phyloP scores from a whole-genome alignment of 2,888 invertebrate species.

The Ophion ellenae region DNA sequence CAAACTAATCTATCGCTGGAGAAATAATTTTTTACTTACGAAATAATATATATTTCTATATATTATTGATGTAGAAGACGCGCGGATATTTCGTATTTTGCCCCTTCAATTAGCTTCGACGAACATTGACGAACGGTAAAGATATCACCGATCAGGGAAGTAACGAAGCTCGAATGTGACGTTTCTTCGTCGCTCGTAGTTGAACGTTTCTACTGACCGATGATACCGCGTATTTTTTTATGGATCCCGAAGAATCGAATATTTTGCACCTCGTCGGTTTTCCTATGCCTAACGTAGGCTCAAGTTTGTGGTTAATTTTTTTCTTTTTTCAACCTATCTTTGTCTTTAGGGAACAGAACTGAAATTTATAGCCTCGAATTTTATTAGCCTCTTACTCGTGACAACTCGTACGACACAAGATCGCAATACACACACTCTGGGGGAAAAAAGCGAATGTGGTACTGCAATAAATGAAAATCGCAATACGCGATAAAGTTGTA shows the following conservation, averaged over 20 bases:
- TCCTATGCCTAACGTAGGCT: not conserved
- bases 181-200: not conserved
- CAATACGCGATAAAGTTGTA: not conserved
- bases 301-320: not conserved
- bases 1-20: slow-evolving; percentile 30
- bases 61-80: slow-evolving; percentile 15
- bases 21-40: slow-evolving; percentile 20
- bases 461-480: not conserved
- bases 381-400: slow-evolving; percentile 1
- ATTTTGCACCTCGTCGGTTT: slow-evolving; percentile 3
- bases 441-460: slow-evolving; percentile 5
- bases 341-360: slow-evolving; percentile 9
- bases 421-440: not conserved
- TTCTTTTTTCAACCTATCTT: not conserved
- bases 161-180: not conserved
- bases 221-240: slow-evolving; percentile 1
- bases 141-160: slow-evolving; percentile 1
- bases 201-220: slow-evolving; percentile 4
- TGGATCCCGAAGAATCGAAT: not conserved
- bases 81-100: not conserved
- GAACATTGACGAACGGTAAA: not conserved
- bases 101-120: slow-evolving; percentile 9
- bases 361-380: slow-evolving; percentile 4
- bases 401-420: not conserved
- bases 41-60: slow-evolving; percentile 19